Conservation (phyloP, 2,888 invertebrate genomes). For the Athalia rosae region DNA sequence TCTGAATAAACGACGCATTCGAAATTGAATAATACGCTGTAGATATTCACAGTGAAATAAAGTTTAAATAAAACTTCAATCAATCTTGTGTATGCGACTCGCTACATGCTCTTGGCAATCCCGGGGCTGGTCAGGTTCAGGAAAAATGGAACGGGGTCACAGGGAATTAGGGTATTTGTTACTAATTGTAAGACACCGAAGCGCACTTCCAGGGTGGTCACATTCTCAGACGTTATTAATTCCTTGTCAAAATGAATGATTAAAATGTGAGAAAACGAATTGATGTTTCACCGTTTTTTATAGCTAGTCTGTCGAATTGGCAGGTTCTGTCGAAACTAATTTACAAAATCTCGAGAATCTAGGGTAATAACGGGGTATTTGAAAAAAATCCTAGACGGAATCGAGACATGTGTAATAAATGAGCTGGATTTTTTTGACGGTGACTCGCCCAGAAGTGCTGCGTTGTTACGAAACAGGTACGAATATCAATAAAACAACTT, state of each 20-base stretch:
- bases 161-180: conserved; percentile 33
- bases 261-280: background rate
- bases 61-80: conserved; percentile 46
- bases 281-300: background rate
- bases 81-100: conserved; percentile 45
- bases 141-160: conserved; percentile 45
- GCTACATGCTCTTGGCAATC: conserved; percentile 50
- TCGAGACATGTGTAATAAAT: conserved; percentile 1
- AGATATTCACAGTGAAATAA: conserved; percentile 37
- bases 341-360: background rate
- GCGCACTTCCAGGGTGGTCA: conserved; percentile 54
- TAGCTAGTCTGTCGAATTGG: background rate
- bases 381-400: background rate
- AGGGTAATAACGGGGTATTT: background rate
- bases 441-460: conserved; percentile 45
- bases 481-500: conserved; percentile 50
- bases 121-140: conserved; percentile 51
- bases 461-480: conserved; percentile 51
- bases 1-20: conserved; percentile 14
- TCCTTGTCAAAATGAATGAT: background rate
- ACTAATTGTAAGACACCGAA: conserved; percentile 51
- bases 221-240: conserved; percentile 7
- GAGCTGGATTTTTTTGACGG: background rate
- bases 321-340: background rate
- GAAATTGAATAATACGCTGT: conserved; percentile 1